Percentiles rank a stretch among this genome's conserved stretches.
Evolutionary conservation across 2,888 invertebrate species (phyloP).

Genomic region (Geophilus truncorum): DNA sequence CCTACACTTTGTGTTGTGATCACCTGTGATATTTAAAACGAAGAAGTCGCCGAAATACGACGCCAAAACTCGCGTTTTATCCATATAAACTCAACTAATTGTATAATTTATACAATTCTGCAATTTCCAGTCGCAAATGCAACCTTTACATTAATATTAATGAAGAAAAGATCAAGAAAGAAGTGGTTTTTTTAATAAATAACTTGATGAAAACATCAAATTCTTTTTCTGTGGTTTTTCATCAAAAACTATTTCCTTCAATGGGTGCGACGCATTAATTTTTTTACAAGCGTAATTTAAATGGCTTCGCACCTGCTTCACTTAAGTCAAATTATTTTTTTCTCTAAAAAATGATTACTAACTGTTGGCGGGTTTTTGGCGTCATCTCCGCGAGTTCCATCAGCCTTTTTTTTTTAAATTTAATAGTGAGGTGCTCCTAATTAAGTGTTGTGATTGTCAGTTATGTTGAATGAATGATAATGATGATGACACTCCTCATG

Average conservation of each 20-base stretch:
- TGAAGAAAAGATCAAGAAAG: too few relatives aligned
- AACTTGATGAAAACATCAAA: background rate
- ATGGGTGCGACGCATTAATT: background rate
- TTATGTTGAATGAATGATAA: constrained; percentile 18
- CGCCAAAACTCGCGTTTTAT: too few relatives aligned
- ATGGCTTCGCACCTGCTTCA: background rate
- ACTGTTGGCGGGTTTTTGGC: background rate
- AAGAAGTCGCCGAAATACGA: background rate
- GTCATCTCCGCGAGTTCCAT: background rate
- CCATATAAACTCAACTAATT: too few relatives aligned
- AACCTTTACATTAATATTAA: too few relatives aligned
- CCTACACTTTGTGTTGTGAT: constrained; percentile 11
- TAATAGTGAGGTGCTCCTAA: constrained; percentile 12
- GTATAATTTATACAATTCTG: too few relatives aligned
- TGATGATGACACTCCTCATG: constrained; percentile 11
- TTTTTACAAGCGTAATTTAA: background rate
- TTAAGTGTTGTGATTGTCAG: constrained; percentile 17
- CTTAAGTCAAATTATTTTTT: background rate
- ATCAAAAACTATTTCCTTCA: background rate
- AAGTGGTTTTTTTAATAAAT: background rate
- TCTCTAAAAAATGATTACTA: background rate
- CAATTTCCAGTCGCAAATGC: too few relatives aligned
- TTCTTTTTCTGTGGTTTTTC: background rate
- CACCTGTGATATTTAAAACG: background rate
- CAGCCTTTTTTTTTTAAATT: background rate